These are phyloP conservation scores for Schrankia costaestrigalis DNA, from an alignment of 2,888 invertebrate species.

Conservation along the genomic window DNA sequence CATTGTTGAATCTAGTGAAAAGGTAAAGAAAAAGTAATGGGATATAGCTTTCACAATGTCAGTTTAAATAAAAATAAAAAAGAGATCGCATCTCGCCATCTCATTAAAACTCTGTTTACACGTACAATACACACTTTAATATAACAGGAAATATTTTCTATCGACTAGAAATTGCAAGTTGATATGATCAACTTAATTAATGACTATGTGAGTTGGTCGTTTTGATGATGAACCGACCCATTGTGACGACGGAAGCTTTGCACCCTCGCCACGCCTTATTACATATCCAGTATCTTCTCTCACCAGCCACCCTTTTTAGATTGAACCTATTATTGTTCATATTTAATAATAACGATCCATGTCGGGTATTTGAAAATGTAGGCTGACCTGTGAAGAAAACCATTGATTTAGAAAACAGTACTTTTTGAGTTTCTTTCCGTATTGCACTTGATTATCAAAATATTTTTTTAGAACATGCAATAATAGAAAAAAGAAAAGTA, in stretches of 20 bases:
- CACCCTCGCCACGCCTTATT: conserved; percentile 17
- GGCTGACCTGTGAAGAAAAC: conserved; percentile 8
- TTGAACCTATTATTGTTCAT: conserved; percentile 13
- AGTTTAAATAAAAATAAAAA: too few species aligned
- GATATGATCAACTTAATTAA: conserved; percentile 1
- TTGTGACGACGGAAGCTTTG: conserved; percentile 11
- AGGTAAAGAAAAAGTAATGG: too few species aligned
- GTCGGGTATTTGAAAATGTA: conserved; percentile 13
- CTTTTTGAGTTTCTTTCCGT: too few species aligned
- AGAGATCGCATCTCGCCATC: too few species aligned
- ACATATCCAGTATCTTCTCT: conserved; percentile 20
- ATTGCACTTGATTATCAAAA: too few species aligned
- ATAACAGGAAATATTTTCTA: neutral
- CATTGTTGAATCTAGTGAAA: too few species aligned
- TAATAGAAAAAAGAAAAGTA: too few species aligned
- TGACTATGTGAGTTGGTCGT: conserved; percentile 11
- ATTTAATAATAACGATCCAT: conserved; percentile 11
- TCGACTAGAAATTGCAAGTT: neutral
- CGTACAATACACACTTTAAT: too few species aligned
- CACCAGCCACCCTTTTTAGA: conserved; percentile 11
- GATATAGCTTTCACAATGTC: too few species aligned
- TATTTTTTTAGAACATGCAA: too few species aligned
- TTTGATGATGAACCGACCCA: conserved; percentile 7
- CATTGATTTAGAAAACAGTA: too few species aligned
- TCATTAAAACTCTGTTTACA: too few species aligned